Evolutionary conservation across 2,888 invertebrate genomes (phyloP).

Genomic region (Liposcelis brunnea): DNA sequence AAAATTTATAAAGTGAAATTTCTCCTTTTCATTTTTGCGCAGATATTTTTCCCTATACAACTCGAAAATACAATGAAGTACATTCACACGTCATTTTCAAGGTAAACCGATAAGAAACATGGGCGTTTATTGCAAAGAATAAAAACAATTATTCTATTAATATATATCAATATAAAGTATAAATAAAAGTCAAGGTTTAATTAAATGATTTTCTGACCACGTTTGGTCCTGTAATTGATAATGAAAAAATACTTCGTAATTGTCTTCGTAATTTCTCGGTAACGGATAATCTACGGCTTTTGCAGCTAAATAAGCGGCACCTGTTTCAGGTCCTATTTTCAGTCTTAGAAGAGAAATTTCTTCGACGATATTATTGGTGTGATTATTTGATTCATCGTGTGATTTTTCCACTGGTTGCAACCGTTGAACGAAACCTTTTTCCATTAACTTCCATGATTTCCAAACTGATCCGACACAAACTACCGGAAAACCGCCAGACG

Average conservation of each 20-base stretch:
- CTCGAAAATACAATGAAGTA: no score
- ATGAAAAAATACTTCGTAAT: constrained; percentile 37
- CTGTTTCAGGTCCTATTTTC: constrained; percentile 60
- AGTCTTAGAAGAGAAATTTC: constrained; percentile 48
- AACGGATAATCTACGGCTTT: constrained; percentile 43
- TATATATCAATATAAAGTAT: background rate
- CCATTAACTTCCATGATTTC: constrained; percentile 74
- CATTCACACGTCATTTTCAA: no score
- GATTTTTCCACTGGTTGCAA: constrained; percentile 21
- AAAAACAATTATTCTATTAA: background rate
- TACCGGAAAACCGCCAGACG: constrained; percentile 46
- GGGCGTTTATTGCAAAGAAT: no score
- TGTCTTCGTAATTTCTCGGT: constrained; percentile 43
- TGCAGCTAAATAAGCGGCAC: constrained; percentile 73
- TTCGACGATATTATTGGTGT: constrained; percentile 22
- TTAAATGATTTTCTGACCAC: no score
- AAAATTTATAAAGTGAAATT: no score
- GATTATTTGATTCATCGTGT: constrained; percentile 24
- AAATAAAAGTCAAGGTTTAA: no score
- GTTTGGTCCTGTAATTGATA: constrained; percentile 25
- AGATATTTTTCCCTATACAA: no score
- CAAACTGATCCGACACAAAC: constrained; percentile 92
- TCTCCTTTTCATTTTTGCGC: no score
- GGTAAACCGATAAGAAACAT: no score
- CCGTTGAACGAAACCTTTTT: constrained; percentile 46